Percentiles rank a stretch among this genome's conserved stretches.
phyloP scores from a whole-genome alignment of 2,888 invertebrate genomes.

The Agrilus mali region DNA sequence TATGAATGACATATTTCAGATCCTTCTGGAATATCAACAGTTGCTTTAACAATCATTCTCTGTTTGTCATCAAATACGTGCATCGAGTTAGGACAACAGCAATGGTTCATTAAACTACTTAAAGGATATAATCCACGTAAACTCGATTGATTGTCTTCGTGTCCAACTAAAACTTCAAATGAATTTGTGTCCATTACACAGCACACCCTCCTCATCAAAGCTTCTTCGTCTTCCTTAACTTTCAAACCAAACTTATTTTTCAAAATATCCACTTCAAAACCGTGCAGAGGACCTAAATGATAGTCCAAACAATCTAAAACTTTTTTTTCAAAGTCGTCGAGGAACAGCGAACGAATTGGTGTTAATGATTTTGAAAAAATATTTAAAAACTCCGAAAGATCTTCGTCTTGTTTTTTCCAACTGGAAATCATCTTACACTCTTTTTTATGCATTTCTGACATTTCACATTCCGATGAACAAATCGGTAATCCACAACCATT shows the following conservation, averaged over 20 bases:
- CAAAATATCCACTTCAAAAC: constrained; percentile 43
- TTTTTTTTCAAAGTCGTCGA: constrained; percentile 35
- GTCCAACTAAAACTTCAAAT: constrained; percentile 42
- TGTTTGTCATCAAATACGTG: constrained; percentile 45
- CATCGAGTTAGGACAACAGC: constrained; percentile 53
- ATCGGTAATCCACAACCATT: constrained; percentile 55
- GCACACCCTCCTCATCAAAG: constrained; percentile 45
- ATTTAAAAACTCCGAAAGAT: constrained; percentile 32
- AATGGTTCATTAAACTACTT: constrained; percentile 55
- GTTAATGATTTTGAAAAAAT: constrained; percentile 32
- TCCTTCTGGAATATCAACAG: constrained; percentile 43
- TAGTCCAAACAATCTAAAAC: constrained; percentile 41
- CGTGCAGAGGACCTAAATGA: constrained; percentile 42
- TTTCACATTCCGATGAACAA: constrained; percentile 53
- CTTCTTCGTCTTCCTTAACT: constrained; percentile 42
- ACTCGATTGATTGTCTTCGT: constrained; percentile 33
- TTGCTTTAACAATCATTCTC: constrained; percentile 47
- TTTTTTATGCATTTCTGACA: constrained; percentile 40
- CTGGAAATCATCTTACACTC: constrained; percentile 53
- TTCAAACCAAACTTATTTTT: constrained; percentile 36
- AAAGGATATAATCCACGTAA: constrained; percentile 53
- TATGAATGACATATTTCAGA: constrained; percentile 55
- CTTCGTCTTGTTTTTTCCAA: constrained; percentile 38
- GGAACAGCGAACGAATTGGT: constrained; percentile 33
- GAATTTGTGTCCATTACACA: constrained; percentile 54